phyloP scores from a whole-genome alignment of 1,140 invertebrate species.

The Heliconius eleuchia region DNA sequence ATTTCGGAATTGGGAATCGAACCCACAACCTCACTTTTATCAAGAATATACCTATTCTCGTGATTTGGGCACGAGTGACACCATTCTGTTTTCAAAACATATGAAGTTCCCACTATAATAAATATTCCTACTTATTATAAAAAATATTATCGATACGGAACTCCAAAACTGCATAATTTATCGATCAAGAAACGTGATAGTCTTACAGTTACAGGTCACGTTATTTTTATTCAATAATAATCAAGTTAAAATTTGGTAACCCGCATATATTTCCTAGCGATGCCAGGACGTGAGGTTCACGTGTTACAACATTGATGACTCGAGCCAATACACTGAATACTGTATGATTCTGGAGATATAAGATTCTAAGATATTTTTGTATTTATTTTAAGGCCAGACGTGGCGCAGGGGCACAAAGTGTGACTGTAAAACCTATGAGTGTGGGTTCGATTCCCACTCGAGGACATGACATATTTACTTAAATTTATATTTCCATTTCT shows the following conservation, averaged over 20 bases:
- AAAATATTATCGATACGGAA: not conserved
- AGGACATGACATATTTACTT: too few relatives aligned
- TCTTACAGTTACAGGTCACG: not conserved
- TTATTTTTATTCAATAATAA: slow-evolving; percentile 8
- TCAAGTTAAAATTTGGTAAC: not conserved
- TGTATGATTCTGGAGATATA: not conserved
- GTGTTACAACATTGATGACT: not conserved
- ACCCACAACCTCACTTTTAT: too few relatives aligned
- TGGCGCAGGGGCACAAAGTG: too few relatives aligned
- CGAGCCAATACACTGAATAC: not conserved
- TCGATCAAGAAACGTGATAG: not conserved
- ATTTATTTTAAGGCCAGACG: not conserved
- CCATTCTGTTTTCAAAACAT: too few relatives aligned
- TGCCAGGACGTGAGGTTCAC: not conserved
- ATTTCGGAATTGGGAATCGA: too few relatives aligned
- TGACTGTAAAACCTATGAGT: too few relatives aligned
- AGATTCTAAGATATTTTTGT: not conserved
- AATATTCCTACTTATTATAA: too few relatives aligned
- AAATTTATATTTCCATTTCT: too few relatives aligned
- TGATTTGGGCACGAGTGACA: too few relatives aligned
- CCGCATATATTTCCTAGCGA: not conserved
- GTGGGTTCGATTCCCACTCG: too few relatives aligned
- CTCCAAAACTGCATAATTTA: not conserved
- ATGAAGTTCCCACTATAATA: too few relatives aligned
- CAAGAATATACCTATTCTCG: too few relatives aligned